Evolutionary conservation across 2,888 invertebrate species (phyloP), one percentile per base, ranked within the genome.

Genomic region (Pristionchus arcanus): DNA sequence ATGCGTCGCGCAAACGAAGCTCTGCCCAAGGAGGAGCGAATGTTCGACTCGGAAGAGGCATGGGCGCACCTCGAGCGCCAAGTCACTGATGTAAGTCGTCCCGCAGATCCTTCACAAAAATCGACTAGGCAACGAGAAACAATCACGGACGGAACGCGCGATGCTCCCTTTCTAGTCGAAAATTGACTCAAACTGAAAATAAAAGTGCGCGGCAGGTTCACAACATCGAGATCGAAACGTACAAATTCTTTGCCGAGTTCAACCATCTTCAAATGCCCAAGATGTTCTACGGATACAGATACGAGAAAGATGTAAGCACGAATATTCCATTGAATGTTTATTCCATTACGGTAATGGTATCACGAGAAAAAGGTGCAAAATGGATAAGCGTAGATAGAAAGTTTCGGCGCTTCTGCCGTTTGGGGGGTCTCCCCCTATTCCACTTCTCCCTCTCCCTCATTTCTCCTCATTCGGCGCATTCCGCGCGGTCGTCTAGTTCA

Each of bases 31-130:
- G 81, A 81, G 49, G 49, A 81, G 53, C 81, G 81, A 0, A 81
- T 81, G 81, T 81, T 81, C 81, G 81, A 81, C 28, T 81, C 81
- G 15, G 81, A 81, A 16, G 81, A 81, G 81, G 81, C 49, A 1
- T 81, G 49, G 49, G 49, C 49, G 15, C 37, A 81, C 42, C 81
- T 81, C n/a, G 81, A 81, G 28, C 42, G 42, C 0, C 42, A 42
- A 15, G 28, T 81, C 15, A 11, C 2, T 2, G 49, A 81, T 42
- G 81, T 81, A 34, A 74, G 74, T 42, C 74, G 74, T n/a, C n/a
- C n/a, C 74, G 74, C 37, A 74, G 7, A n/a, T 21, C 7, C 7
- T 74, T 31, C n/a, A n/a, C 49, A 34, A 49, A 81, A 25, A 53
- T 34, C 9, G n/a, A 68, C 28, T 3, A 68, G 68, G 13, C 31